Evolutionary conservation across 2,888 invertebrate genomes (phyloP), one percentile per base, ranked within the genome.

Genomic region (Entomobrya proxima): DNA sequence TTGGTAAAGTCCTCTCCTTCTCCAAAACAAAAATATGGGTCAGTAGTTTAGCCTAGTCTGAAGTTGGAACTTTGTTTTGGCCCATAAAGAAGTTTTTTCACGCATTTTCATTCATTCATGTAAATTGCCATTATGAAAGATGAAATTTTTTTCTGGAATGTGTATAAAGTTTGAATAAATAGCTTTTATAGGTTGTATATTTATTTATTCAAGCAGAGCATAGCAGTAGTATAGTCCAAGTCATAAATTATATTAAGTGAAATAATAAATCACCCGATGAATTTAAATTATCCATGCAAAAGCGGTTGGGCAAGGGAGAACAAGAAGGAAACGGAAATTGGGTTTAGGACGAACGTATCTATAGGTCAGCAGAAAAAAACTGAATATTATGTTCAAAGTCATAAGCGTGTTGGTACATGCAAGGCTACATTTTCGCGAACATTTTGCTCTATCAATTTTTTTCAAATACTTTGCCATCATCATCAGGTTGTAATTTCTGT

Each of bases 41-140:
- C n/a, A n/a, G n/a, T n/a, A n/a, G n/a, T n/a, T n/a, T n/a, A 50
- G 50, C 9, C 3, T 47, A n/a, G n/a, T 15, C 15, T n/a, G 47
- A 11, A 15, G 47, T n/a, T 47, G 47, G 47, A 18, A 18, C n/a
- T 21, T 21, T 27, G 27, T 13, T 55, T 27, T n/a, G 2, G 11
- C 55, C 21, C n/a, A 24, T 13, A 55, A 55, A 55, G 27, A 55
- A n/a, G n/a, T n/a, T n/a, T n/a, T 55, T 55, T 55, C 55, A 55
- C 55, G 55, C 55, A 55, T 55, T 52, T 47, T 52, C 55, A 55
- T 55, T 55, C 55, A 55, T 55, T 55, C 55, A 55, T 55, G 55
- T 55, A 55, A 55, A 55, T 55, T 55, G 27, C 27, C 27, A 27
- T 55, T 55, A 55, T 55, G 27, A 55, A 55, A 55, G 13, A 55